These are phyloP conservation scores for Myopa testacea DNA, from an alignment of 2,888 invertebrate species.

Conservation along the genomic window DNA sequence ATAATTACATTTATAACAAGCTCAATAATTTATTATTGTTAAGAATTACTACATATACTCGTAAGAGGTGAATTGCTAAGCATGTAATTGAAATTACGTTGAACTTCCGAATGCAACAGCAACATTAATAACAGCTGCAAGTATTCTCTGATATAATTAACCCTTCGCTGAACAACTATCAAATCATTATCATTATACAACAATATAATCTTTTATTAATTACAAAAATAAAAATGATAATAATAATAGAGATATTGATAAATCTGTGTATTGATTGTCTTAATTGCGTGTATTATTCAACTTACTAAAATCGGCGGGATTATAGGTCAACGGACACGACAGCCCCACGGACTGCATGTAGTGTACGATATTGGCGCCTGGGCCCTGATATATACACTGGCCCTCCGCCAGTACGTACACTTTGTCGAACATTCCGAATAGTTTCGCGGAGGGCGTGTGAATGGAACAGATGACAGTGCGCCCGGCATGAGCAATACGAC, in stretches of 20 bases:
- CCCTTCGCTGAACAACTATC: too few relatives aligned
- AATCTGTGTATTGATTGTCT: too few relatives aligned
- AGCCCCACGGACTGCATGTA: conserved; percentile 82
- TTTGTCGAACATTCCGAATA: conserved; percentile 92
- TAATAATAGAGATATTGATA: neutral
- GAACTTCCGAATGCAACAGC: too few relatives aligned
- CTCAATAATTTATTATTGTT: too few relatives aligned
- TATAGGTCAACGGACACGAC: conserved; percentile 91
- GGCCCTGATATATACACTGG: conserved; percentile 90
- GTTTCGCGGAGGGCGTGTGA: conserved; percentile 94
- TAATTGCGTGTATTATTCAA: conserved; percentile 42
- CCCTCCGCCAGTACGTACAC: conserved; percentile 91
- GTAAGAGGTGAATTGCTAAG: too few relatives aligned
- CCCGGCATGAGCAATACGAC: conserved; percentile 85
- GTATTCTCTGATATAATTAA: too few relatives aligned
- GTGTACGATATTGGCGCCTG: conserved; percentile 81
- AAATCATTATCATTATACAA: too few relatives aligned
- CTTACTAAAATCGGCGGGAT: conserved; percentile 96
- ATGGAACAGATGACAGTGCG: conserved; percentile 94
- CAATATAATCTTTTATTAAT: too few relatives aligned
- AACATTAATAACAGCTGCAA: too few relatives aligned
- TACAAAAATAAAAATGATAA: neutral
- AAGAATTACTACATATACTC: too few relatives aligned
- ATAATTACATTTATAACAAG: too few relatives aligned
- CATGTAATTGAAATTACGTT: too few relatives aligned